Conservation (phyloP, 1,140 invertebrate species). For the Campodea augens region DNA sequence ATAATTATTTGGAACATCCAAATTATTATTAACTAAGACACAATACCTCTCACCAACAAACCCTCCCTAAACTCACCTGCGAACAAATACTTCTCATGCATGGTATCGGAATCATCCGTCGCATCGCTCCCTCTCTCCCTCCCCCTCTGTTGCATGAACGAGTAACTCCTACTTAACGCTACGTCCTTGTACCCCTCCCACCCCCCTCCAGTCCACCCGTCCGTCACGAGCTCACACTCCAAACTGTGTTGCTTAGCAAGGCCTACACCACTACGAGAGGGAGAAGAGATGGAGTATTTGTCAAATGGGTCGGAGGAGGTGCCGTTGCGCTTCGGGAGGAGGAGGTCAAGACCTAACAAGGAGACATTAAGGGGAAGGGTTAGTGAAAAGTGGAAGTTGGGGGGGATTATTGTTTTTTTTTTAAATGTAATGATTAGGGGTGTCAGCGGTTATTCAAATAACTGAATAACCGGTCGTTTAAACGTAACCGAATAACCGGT, state of each 20-base stretch:
- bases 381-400: no score
- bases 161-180: constrained; percentile 39
- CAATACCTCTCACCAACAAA: constrained; percentile 19
- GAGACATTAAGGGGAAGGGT: no score
- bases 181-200: constrained; percentile 1
- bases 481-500: no score
- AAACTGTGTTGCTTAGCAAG: constrained; percentile 28
- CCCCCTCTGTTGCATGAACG: constrained; percentile 41
- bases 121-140: not conserved
- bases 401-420: no score
- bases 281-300: constrained; percentile 12
- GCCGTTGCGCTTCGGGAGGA: no score
- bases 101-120: constrained; percentile 42
- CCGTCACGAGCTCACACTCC: constrained; percentile 16
- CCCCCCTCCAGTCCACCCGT: constrained; percentile 8
- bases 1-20: no score
- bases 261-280: constrained; percentile 3
- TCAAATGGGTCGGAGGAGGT: constrained; percentile 15
- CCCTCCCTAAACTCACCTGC: constrained; percentile 23
- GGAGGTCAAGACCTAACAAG: no score
- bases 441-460: no score
- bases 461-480: no score
- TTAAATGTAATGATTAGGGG: no score
- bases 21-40: no score
- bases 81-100: constrained; percentile 58